Evolutionary conservation across 2,113 vertebrate species (phyloP).

Genomic region (Podocnemis expansa): DNA sequence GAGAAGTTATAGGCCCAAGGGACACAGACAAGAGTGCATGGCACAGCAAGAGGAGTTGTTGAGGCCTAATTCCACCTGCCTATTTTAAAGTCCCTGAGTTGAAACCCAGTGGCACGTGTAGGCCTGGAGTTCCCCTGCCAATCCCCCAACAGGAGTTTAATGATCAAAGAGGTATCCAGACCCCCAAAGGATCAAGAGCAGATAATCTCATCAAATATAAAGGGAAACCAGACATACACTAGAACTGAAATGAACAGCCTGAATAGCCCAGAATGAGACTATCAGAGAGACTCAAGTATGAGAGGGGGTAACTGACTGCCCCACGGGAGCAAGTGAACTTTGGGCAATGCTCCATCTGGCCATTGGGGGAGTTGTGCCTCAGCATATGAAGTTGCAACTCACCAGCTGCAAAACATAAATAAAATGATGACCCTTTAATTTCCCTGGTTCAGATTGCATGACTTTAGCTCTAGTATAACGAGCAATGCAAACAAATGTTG

Average conservation of each 20-base stretch:
- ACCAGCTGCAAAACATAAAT: no score
- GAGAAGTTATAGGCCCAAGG: not conserved
- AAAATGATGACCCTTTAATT: no score
- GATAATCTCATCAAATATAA: not conserved
- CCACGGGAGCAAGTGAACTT: no score
- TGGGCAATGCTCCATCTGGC: no score
- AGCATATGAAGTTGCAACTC: no score
- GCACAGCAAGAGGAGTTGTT: not conserved
- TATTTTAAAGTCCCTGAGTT: not conserved
- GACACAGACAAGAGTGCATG: not conserved
- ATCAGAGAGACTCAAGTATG: not conserved
- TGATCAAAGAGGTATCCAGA: no score
- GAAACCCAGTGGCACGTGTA: not conserved
- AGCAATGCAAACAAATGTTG: not conserved
- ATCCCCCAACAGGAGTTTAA: no score
- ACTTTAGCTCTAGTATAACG: not conserved
- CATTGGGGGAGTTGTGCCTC: no score
- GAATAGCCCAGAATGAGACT: not conserved
- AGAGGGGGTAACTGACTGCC: no score
- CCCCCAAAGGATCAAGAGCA: no score
- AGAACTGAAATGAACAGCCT: not conserved
- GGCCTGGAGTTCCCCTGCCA: no score
- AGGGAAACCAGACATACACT: not conserved
- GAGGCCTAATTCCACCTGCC: not conserved
- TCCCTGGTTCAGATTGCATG: not conserved